These are phyloP conservation scores for Pimephales promelas DNA, from an alignment of 2,113 vertebrate genomes.

Conservation along the genomic window DNA sequence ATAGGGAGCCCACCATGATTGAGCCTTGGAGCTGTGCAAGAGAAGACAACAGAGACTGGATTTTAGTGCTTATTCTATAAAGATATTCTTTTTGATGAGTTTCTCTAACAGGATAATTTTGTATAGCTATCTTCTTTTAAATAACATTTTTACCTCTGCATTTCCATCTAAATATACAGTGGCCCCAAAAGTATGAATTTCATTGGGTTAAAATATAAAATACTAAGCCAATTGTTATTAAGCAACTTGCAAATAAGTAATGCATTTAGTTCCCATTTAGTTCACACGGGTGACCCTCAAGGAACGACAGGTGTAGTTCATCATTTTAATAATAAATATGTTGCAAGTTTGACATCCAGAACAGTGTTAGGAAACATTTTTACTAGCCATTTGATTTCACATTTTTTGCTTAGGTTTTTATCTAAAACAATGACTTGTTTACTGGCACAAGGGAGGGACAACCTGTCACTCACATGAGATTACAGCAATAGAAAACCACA, in stretches of 20 bases:
- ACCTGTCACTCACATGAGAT: too few relatives aligned
- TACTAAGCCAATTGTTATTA: background rate
- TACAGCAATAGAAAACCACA: too few relatives aligned
- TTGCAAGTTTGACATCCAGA: too few relatives aligned
- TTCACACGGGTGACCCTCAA: background rate
- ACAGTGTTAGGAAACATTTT: too few relatives aligned
- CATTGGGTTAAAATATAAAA: background rate
- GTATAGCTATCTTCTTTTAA: background rate
- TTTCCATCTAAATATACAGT: background rate
- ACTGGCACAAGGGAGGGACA: too few relatives aligned
- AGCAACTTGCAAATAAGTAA: background rate
- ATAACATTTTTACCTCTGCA: background rate
- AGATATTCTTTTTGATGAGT: background rate
- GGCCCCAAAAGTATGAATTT: background rate
- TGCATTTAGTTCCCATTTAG: background rate
- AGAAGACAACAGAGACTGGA: background rate
- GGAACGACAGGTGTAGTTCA: too few relatives aligned
- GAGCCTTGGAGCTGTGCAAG: conserved; percentile 86
- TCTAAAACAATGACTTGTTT: background rate
- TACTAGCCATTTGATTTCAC: background rate
- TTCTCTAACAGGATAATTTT: background rate
- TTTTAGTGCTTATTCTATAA: background rate
- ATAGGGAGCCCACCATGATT: conserved; percentile 89
- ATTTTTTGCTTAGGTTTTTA: background rate
- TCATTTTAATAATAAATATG: too few relatives aligned